Conservation (phyloP, 2,888 invertebrate species). For the Augiades crinisus region DNA sequence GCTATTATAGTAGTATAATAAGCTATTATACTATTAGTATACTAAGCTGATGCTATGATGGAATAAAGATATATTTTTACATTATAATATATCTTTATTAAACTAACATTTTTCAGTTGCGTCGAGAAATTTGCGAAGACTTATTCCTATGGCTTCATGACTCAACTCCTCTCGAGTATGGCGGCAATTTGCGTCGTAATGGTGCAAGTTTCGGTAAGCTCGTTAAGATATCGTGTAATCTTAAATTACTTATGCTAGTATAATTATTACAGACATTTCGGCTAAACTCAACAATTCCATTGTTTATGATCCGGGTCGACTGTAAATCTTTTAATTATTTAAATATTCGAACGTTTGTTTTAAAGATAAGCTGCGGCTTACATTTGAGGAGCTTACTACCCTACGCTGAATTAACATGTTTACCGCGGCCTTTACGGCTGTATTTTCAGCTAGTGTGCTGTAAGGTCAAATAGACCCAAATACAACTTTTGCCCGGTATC, state of each 20-base stretch:
- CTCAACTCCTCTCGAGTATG: conserved; percentile 72
- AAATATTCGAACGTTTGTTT: background rate
- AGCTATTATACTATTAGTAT: no score
- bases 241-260: background rate
- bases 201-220: conserved; percentile 76
- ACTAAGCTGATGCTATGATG: no score
- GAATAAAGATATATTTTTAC: no score
- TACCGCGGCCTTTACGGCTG: no score
- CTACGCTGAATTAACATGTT: no score
- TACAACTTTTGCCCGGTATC: no score
- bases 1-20: no score
- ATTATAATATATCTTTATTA: no score
- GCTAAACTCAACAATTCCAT: background rate
- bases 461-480: no score
- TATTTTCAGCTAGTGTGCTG: no score
- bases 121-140: conserved; percentile 66
- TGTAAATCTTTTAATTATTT: background rate
- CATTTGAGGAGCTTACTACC: no score
- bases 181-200: conserved; percentile 76
- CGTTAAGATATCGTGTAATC: conserved; percentile 8
- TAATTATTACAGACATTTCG: conserved; percentile 11
- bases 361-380: no score
- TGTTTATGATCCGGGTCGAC: background rate
- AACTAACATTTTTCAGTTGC: conserved; percentile 65
- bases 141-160: conserved; percentile 75